These are phyloP conservation scores for Neria commutata DNA, from an alignment of 2,888 invertebrate species.

Conservation along the genomic window DNA sequence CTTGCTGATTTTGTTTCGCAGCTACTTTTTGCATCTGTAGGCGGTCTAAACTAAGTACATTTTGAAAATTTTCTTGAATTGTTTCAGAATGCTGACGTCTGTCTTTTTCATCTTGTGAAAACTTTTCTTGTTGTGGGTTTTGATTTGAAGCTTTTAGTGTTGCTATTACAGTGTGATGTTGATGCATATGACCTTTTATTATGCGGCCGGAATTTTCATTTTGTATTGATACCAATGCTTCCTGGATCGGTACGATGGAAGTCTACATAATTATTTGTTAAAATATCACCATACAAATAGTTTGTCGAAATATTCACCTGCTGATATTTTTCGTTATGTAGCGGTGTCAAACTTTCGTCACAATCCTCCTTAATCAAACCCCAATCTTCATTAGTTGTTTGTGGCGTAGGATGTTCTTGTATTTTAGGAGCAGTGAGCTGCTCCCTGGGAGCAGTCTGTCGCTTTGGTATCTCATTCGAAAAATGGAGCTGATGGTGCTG, in stretches of 20 bases:
- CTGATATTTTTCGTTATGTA: conserved; percentile 1
- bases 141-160: conserved; percentile 9
- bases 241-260: no score
- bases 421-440: background rate
- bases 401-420: no score
- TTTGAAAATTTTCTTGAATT: conserved; percentile 48
- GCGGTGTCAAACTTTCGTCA: background rate
- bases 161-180: conserved; percentile 25
- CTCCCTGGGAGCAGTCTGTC: conserved; percentile 26
- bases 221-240: no score
- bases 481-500: conserved; percentile 18
- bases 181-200: conserved; percentile 11
- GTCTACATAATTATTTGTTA: no score
- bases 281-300: no score
- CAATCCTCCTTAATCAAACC: background rate
- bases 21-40: conserved; percentile 37
- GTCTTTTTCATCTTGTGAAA: no score
- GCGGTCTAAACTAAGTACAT: conserved; percentile 46
- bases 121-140: conserved; percentile 62
- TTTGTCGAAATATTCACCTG: conserved; percentile 5
- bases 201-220: no score
- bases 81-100: conserved; percentile 32
- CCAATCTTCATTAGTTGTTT: no score
- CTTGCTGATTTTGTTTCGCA: conserved; percentile 30
- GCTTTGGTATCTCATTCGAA: conserved; percentile 28